Evolutionary conservation across 1,140 invertebrate species (phyloP).

Genomic region (Aphelinus atriplicis): DNA sequence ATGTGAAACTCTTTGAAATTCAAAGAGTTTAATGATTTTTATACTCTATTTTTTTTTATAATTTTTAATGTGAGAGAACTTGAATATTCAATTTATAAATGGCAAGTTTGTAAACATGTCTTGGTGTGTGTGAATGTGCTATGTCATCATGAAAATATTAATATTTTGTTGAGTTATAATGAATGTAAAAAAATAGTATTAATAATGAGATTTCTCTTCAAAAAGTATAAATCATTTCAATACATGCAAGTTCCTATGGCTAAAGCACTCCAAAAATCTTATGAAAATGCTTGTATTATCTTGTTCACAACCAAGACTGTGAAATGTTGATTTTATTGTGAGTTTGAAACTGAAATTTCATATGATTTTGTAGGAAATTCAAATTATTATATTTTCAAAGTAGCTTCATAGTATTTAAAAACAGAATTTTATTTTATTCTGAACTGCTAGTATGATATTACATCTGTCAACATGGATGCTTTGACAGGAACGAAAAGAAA

Average conservation of each 20-base stretch:
- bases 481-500: conserved; percentile 24
- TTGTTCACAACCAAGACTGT: too few relatives aligned
- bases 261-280: neutral
- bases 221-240: conserved; percentile 10
- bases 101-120: conserved; percentile 4
- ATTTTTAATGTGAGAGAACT: conserved; percentile 2
- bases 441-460: conserved; percentile 10
- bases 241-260: conserved; percentile 10
- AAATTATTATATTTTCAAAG: neutral
- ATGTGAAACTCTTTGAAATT: conserved; percentile 98
- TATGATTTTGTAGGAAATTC: too few relatives aligned
- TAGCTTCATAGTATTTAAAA: conserved; percentile 1
- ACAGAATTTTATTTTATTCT: conserved; percentile 26
- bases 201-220: conserved; percentile 20
- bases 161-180: neutral
- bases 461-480: conserved; percentile 16
- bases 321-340: too few relatives aligned
- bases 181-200: conserved; percentile 4
- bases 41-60: neutral
- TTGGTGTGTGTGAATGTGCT: neutral
- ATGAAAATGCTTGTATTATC: too few relatives aligned
- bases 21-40: conserved; percentile 78
- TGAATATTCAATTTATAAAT: conserved; percentile 3
- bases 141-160: conserved; percentile 4
- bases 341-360: too few relatives aligned